phyloP scores from a whole-genome alignment of 2,113 vertebrate species.

The Anolis carolinensis region DNA sequence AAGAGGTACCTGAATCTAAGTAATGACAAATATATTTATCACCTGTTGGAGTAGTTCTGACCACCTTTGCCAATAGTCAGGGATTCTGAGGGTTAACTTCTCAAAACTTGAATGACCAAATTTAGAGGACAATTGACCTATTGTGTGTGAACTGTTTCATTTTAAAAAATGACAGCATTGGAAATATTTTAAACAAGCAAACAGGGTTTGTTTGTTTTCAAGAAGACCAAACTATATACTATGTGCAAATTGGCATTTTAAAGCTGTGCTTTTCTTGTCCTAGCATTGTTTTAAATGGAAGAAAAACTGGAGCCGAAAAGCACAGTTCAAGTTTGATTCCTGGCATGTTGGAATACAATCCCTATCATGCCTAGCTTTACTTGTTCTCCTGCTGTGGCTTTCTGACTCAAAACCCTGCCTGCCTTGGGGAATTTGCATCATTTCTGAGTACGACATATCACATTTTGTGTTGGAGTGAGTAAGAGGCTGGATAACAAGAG shows the following conservation, averaged over 20 bases:
- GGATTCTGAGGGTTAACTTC: too few relatives aligned
- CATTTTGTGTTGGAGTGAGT: not conserved
- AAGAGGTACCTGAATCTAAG: too few relatives aligned
- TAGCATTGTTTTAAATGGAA: not conserved
- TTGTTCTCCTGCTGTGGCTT: not conserved
- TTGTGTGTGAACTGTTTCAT: too few relatives aligned
- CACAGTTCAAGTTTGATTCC: not conserved
- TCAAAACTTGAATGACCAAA: too few relatives aligned
- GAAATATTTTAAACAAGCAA: not conserved
- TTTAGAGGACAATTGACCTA: too few relatives aligned
- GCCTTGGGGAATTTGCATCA: not conserved
- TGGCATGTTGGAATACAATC: not conserved
- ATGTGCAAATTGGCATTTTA: not conserved
- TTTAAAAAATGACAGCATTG: too few relatives aligned
- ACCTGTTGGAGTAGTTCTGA: too few relatives aligned
- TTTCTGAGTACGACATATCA: not conserved
- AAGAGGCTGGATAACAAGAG: not conserved
- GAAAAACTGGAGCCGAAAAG: not conserved
- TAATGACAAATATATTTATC: too few relatives aligned
- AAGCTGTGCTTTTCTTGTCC: not conserved
- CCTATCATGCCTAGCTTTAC: not conserved
- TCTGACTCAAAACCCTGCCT: not conserved
- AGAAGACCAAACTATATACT: not conserved
- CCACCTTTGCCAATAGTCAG: too few relatives aligned
- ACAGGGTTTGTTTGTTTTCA: not conserved